phyloP scores from a whole-genome alignment of 1,140 invertebrate species.

The Drosophila athabasca region DNA sequence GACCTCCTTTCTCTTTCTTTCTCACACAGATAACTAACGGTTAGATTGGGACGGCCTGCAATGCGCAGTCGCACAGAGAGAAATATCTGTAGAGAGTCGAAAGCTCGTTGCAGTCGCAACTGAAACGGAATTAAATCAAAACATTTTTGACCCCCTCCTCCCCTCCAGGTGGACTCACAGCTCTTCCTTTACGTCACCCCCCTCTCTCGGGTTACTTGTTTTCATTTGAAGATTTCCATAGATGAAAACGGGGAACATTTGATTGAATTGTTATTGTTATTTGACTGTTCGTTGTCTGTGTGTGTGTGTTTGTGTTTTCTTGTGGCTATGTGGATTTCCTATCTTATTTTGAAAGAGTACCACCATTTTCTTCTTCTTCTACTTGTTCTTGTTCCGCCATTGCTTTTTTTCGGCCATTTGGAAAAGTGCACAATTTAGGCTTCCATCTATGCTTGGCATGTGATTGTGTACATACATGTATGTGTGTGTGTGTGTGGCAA shows the following conservation, averaged over 20 bases:
- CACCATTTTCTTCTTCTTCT: background rate
- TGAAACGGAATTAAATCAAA: conserved; percentile 63
- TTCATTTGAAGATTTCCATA: conserved; percentile 64
- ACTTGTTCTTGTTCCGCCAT: conserved; percentile 30
- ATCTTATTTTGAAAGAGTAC: background rate
- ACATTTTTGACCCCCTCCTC: conserved; percentile 35
- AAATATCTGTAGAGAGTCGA: background rate
- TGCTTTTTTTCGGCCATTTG: conserved; percentile 54
- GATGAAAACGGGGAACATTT: conserved; percentile 61
- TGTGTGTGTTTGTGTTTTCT: too few relatives aligned
- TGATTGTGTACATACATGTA: conserved; percentile 16
- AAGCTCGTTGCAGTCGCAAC: conserved; percentile 19
- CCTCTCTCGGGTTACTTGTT: conserved; percentile 36
- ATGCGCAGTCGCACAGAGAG: conserved; percentile 46
- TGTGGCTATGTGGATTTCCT: conserved; percentile 25
- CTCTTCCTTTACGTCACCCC: background rate
- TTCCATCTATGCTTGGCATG: background rate
- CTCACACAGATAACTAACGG: conserved; percentile 45
- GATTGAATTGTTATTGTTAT: conserved; percentile 81
- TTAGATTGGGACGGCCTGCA: conserved; percentile 47
- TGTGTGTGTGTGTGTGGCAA: conserved; percentile 44
- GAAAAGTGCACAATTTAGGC: conserved; percentile 68
- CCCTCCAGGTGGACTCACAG: background rate
- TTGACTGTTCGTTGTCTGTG: conserved; percentile 37
- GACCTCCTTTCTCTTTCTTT: background rate